Percentiles rank a stretch among this genome's conserved stretches.
These are phyloP conservation scores for Grammomys surdaster DNA, from an alignment of 2,113 vertebrate species.

Conservation along the genomic window DNA sequence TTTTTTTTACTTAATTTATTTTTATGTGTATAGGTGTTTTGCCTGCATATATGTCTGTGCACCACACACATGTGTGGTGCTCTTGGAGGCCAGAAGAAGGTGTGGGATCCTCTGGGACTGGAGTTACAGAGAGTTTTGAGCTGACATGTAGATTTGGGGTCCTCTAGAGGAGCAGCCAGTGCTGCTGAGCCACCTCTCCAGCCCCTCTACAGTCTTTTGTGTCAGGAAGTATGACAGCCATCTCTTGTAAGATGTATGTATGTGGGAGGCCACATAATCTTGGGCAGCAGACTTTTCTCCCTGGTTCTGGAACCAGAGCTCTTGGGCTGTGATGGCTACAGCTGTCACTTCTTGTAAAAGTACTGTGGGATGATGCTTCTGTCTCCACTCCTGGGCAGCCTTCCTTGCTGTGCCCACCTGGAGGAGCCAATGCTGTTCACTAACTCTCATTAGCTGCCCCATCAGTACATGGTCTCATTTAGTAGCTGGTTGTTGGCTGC, in stretches of 20 bases:
- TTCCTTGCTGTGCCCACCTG: background rate
- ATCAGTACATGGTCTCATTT: background rate
- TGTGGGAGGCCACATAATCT: background rate
- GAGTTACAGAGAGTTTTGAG: background rate
- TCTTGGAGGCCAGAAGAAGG: background rate
- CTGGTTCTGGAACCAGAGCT: background rate
- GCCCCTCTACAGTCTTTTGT: background rate
- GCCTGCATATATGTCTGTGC: background rate
- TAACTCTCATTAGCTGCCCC: background rate
- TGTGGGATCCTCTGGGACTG: background rate
- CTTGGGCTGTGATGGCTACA: too few species aligned
- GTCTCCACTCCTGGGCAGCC: too few species aligned
- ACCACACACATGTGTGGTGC: background rate
- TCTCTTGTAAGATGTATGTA: background rate
- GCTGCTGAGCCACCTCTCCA: background rate
- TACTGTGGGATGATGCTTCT: too few species aligned
- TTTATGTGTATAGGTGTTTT: background rate
- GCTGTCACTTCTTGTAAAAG: background rate
- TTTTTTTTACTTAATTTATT: background rate
- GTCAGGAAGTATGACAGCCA: background rate
- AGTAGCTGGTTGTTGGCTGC: background rate
- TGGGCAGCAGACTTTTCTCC: background rate
- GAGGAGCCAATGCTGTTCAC: background rate
- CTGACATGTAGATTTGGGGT: background rate
- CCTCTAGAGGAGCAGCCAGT: background rate